Evolutionary conservation across 1,140 invertebrate species (phyloP).

Genomic region (Sinonovacula constricta): DNA sequence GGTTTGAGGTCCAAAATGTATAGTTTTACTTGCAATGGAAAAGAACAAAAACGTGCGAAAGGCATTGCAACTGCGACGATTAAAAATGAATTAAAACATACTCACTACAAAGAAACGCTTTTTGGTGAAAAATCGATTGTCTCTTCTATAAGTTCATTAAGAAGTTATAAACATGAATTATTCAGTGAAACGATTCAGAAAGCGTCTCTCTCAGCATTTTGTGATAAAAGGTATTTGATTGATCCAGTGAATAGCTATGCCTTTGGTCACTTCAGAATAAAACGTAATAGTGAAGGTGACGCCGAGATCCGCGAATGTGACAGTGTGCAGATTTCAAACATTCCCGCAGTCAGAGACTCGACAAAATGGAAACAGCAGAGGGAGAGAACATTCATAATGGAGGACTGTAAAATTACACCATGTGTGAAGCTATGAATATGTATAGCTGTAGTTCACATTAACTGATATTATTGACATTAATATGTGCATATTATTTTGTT

Average conservation of each 20-base stretch:
- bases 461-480: too few species aligned
- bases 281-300: too few species aligned
- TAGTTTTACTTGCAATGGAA: slow-evolving; percentile 11
- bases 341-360: too few species aligned
- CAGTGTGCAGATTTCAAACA: too few species aligned
- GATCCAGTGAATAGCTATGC: slow-evolving; percentile 15
- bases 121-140: not conserved
- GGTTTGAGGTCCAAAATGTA: slow-evolving; percentile 26
- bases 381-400: too few species aligned
- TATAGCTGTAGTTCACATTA: too few species aligned
- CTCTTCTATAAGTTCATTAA: not conserved
- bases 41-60: slow-evolving; percentile 60
- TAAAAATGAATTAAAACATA: slow-evolving; percentile 4
- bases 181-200: slow-evolving; percentile 13
- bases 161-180: slow-evolving; percentile 22
- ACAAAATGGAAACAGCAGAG: too few species aligned
- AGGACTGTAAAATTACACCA: too few species aligned
- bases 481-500: too few species aligned
- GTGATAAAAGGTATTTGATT: slow-evolving; percentile 15
- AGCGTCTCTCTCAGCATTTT: not conserved
- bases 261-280: slow-evolving; percentile 23
- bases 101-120: slow-evolving; percentile 11
- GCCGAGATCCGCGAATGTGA: too few species aligned
- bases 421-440: too few species aligned
- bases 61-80: slow-evolving; percentile 14